phyloP scores from a whole-genome alignment of 2,113 vertebrate species.

The Tachuris rubrigastra region DNA sequence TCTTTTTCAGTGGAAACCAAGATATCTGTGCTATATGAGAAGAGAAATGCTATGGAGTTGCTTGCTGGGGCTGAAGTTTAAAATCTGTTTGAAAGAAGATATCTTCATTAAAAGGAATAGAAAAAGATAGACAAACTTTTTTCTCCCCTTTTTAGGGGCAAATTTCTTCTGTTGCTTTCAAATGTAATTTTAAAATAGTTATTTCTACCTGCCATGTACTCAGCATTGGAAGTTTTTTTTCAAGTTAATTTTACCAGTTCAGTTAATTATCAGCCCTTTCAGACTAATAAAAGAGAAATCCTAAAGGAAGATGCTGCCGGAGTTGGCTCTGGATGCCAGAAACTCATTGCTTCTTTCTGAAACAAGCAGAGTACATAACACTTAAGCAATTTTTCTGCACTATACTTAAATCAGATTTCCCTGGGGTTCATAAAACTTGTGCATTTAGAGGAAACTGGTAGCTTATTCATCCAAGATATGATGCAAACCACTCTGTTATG shows the following conservation, averaged over 20 bases:
- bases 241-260: neutral
- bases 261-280: neutral
- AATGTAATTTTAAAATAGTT: neutral
- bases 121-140: neutral
- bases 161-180: neutral
- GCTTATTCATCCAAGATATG: constrained; percentile 13
- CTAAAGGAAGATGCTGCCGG: neutral
- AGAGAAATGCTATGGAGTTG: neutral
- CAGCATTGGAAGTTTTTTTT: neutral
- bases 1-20: neutral
- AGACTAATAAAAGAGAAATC: neutral
- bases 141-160: neutral
- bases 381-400: constrained; percentile 27
- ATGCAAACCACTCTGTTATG: constrained; percentile 29
- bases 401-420: constrained; percentile 38
- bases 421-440: neutral
- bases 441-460: constrained; percentile 21
- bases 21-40: neutral
- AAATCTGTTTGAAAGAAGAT: neutral
- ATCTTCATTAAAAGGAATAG: neutral
- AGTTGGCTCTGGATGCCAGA: neutral
- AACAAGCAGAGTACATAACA: neutral
- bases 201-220: neutral
- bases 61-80: neutral
- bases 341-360: neutral